Evolutionary conservation across 2,888 invertebrate genomes (phyloP).

Genomic region (Drosophila rubida): DNA sequence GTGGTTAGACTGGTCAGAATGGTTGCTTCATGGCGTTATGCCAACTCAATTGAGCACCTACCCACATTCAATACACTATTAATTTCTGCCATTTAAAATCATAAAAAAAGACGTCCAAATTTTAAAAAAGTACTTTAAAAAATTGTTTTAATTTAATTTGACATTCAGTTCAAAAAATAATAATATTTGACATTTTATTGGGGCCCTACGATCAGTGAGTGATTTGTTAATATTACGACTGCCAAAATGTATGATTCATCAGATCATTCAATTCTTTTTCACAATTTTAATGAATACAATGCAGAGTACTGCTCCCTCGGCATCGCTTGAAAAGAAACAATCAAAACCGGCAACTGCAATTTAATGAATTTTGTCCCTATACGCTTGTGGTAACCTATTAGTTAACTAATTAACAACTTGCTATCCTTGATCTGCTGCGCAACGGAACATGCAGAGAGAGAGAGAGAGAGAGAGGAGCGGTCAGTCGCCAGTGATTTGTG

Average conservation of each 20-base stretch:
- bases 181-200: neutral
- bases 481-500: constrained; percentile 55
- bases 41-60: neutral
- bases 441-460: neutral
- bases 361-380: neutral
- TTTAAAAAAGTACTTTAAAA: neutral
- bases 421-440: constrained; percentile 33
- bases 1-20: neutral
- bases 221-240: no score
- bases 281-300: neutral
- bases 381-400: constrained; percentile 50
- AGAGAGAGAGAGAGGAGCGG: neutral
- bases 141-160: neutral
- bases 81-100: neutral
- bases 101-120: neutral
- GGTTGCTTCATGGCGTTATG: neutral
- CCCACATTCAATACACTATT: neutral
- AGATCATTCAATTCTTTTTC: no score
- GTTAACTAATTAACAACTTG: constrained; percentile 55
- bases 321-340: neutral
- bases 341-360: neutral
- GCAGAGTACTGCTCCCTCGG: neutral
- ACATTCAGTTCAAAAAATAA: neutral
- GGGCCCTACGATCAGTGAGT: no score
- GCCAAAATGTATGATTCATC: no score